Conservation (phyloP, 2,797 vertebrate species). For the Percopsis omiscomaycus region DNA sequence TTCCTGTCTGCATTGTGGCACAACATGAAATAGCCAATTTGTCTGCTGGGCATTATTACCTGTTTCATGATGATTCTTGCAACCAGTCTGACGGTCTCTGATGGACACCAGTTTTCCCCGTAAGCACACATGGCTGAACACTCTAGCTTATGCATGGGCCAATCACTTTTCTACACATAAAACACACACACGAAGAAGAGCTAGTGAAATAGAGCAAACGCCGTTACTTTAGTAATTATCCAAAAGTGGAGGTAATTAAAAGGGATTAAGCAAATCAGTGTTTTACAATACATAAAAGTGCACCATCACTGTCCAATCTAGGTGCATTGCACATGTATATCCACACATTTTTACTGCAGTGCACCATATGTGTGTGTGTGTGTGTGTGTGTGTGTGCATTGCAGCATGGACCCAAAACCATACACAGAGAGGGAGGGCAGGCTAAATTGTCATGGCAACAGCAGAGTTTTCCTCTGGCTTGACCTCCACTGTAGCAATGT, state of each 20-base stretch:
- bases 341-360: conserved; percentile 8
- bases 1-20: too few species aligned
- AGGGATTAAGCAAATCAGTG: not conserved
- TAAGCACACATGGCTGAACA: conserved; percentile 91
- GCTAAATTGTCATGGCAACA: conserved; percentile 40
- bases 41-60: conserved; percentile 71
- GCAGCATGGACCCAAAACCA: conserved; percentile 29
- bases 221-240: too few species aligned
- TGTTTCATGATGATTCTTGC: conserved; percentile 94
- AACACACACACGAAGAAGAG: conserved; percentile 6
- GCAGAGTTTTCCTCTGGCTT: not conserved
- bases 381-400: conserved; percentile 26
- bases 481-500: conserved; percentile 1
- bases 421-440: conserved; percentile 20
- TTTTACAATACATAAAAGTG: too few species aligned
- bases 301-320: too few species aligned
- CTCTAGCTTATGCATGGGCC: conserved; percentile 95
- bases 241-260: not conserved
- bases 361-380: not conserved
- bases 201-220: not conserved
- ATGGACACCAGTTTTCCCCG: conserved; percentile 95
- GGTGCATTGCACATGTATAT: not conserved
- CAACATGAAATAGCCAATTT: too few species aligned
- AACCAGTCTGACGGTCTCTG: conserved; percentile 92
- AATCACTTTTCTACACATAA: conserved; percentile 86